A percentile compares a stretch with the other conserved stretches of the same genome.
phyloP scores from a whole-genome alignment of 2,797 vertebrate genomes.

The Oophaga sylvatica region DNA sequence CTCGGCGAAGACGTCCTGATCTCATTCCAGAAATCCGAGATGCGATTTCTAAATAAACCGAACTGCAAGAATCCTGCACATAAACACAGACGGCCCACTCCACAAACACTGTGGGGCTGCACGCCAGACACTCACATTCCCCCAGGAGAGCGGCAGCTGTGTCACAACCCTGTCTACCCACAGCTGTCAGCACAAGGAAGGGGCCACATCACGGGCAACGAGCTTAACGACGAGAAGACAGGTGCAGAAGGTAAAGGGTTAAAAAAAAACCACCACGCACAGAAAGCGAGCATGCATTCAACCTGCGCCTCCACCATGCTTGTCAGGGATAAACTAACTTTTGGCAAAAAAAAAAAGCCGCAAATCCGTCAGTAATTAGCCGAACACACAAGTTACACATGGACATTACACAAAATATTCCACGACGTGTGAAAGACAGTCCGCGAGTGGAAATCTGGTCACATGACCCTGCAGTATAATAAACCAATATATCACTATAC shows the following conservation, averaged over 20 bases:
- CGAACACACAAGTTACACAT: background rate
- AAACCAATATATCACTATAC: too few relatives aligned
- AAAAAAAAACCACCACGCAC: background rate
- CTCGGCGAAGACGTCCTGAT: background rate
- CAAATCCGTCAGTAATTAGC: background rate
- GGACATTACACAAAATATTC: background rate
- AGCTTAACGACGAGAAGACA: background rate
- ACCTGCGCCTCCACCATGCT: background rate
- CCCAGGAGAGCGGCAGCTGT: background rate
- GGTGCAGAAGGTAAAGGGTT: background rate
- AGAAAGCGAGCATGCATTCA: background rate
- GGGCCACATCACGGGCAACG: background rate
- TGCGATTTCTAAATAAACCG: background rate
- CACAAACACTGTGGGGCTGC: background rate
- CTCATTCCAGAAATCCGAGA: background rate
- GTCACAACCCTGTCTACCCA: background rate
- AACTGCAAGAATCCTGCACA: background rate
- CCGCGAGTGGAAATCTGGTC: background rate
- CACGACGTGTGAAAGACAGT: background rate
- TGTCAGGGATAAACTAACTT: slow-evolving; percentile 18
- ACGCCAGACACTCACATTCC: background rate
- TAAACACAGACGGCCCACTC: background rate
- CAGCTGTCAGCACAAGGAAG: slow-evolving; percentile 30
- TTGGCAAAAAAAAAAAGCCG: background rate
- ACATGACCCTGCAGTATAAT: background rate